Conservation (phyloP, 2,888 invertebrate genomes). For the Cephus sareptanus region DNA sequence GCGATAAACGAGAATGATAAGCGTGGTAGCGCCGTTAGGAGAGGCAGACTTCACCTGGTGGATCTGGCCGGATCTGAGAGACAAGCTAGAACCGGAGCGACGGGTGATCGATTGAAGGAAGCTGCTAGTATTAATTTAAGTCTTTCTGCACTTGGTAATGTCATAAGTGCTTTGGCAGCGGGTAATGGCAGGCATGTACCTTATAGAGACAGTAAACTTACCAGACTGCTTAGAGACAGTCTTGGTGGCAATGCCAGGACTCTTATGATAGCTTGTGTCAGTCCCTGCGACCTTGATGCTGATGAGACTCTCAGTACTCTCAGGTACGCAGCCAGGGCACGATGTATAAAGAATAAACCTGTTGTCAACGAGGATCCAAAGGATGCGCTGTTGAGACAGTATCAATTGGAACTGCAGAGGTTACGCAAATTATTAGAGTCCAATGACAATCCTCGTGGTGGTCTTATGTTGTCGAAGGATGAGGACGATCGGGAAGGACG, state of each 20-base stretch:
- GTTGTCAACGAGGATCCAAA: conserved; percentile 91
- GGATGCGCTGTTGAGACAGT: conserved; percentile 85
- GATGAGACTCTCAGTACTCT: conserved; percentile 86
- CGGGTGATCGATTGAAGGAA: conserved; percentile 86
- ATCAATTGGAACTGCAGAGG: conserved; percentile 84
- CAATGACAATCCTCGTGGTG: conserved; percentile 34
- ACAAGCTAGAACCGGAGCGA: conserved; percentile 86
- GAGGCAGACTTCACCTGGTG: conserved; percentile 86
- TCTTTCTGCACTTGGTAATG: conserved; percentile 87
- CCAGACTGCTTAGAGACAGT: conserved; percentile 82
- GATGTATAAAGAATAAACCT: conserved; percentile 88
- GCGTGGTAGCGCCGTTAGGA: conserved; percentile 68
- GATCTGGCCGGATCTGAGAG: conserved; percentile 91
- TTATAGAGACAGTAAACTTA: conserved; percentile 85
- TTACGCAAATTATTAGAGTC: conserved; percentile 72
- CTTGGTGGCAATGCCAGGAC: conserved; percentile 90
- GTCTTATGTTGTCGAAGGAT: conserved; percentile 13
- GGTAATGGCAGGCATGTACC: conserved; percentile 80
- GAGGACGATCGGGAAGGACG: conserved; percentile 17
- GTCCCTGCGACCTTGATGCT: conserved; percentile 85
- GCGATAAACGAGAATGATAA: conserved; percentile 65
- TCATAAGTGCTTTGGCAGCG: conserved; percentile 86
- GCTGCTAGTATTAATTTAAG: conserved; percentile 92
- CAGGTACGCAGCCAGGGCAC: conserved; percentile 86
- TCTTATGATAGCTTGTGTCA: conserved; percentile 87